Conservation (phyloP, 2,888 invertebrate species). For the Dasypolia templi region DNA sequence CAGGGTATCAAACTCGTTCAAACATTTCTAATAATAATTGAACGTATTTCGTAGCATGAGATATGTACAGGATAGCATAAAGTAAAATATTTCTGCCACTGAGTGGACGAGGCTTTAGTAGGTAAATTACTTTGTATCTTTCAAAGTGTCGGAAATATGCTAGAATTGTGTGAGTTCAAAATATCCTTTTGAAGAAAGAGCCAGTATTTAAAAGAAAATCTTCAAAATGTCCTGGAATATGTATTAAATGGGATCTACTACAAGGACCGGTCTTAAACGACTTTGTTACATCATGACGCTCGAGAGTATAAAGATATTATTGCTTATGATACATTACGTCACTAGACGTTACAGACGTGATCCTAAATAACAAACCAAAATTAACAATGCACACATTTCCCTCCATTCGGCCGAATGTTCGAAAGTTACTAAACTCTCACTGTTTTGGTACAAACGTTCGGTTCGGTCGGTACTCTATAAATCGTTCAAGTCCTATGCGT, state of each 20-base stretch:
- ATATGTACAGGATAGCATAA: constrained; percentile 1
- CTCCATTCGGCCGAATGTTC: constrained; percentile 12
- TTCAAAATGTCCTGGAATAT: background rate
- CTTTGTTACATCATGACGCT: constrained; percentile 1
- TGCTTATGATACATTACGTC: constrained; percentile 11
- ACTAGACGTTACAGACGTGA: background rate
- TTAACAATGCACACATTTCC: constrained; percentile 47
- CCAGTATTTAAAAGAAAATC: background rate
- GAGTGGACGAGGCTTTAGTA: background rate
- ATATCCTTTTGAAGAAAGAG: background rate
- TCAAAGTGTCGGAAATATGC: background rate
- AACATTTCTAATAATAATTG: constrained; percentile 30
- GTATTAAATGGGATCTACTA: background rate
- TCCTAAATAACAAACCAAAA: constrained; percentile 43
- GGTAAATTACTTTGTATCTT: background rate
- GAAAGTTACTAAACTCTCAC: constrained; percentile 47
- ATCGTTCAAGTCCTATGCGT: constrained; percentile 54
- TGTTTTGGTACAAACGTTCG: constrained; percentile 49
- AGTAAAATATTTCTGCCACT: background rate
- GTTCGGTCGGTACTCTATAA: constrained; percentile 53
- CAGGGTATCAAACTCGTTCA: constrained; percentile 40
- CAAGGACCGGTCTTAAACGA: background rate
- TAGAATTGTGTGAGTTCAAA: too few species aligned
- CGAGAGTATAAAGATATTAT: constrained; percentile 4
- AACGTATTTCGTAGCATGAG: constrained; percentile 18